These are phyloP conservation scores for Origma solitaria DNA, from an alignment of 2,113 vertebrate species.

Conservation along the genomic window DNA sequence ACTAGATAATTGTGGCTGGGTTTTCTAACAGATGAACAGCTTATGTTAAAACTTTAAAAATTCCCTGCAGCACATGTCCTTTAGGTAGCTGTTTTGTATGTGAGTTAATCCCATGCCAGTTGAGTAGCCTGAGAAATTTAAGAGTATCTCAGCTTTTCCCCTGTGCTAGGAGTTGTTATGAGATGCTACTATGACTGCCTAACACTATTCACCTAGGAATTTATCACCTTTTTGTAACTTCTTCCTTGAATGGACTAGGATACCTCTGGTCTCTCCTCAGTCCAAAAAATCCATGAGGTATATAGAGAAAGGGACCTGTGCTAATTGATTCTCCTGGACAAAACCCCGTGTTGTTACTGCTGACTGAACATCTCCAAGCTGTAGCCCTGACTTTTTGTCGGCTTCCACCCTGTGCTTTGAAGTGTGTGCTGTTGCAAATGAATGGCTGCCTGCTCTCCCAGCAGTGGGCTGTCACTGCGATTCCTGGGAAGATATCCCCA, in stretches of 20 bases:
- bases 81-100: background rate
- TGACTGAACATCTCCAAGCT: background rate
- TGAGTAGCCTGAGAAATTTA: background rate
- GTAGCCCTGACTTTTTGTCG: background rate
- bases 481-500: background rate
- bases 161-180: background rate
- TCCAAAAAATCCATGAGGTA: background rate
- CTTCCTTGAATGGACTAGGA: background rate
- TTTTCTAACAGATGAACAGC: background rate
- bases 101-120: background rate
- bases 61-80: background rate
- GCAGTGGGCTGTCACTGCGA: background rate
- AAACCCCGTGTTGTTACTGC: rapidly evolving
- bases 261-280: background rate
- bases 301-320: rapidly evolving
- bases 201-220: background rate
- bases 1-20: background rate
- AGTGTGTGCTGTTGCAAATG: background rate
- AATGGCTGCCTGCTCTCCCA: background rate
- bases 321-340: background rate
- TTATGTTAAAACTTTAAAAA: background rate
- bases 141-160: background rate
- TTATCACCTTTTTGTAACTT: background rate
- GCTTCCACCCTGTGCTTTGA: background rate
- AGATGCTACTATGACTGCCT: background rate